Evolutionary conservation across 1,140 invertebrate species (phyloP).

Genomic region (Globodera rostochiensis): DNA sequence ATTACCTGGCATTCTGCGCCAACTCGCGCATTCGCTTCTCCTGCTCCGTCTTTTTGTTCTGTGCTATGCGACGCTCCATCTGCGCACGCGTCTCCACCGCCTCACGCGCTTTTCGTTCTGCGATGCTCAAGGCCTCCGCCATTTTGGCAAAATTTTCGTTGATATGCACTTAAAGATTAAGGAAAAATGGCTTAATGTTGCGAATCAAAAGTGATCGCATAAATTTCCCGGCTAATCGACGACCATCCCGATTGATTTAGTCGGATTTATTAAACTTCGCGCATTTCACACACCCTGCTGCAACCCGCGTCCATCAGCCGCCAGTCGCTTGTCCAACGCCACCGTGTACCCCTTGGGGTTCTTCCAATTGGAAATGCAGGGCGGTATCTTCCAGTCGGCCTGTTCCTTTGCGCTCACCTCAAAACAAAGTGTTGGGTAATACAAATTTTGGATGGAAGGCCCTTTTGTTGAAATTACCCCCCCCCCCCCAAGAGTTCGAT

Average conservation of each 20-base stretch:
- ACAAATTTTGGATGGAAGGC: no score
- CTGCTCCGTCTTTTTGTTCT: conserved; percentile 97
- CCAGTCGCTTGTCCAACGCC: conserved; percentile 93
- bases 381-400: conserved; percentile 99
- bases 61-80: conserved; percentile 90
- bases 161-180: conserved; percentile 73
- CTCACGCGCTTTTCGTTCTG: conserved; percentile 93
- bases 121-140: conserved; percentile 94
- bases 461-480: no score
- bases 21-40: conserved; percentile 89
- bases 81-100: conserved; percentile 93
- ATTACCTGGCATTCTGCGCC: conserved; percentile 83
- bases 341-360: conserved; percentile 98
- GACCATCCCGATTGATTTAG: no score
- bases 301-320: conserved; percentile 92
- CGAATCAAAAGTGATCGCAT: no score
- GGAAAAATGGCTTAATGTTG: not conserved
- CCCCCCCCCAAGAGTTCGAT: no score
- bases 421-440: not conserved
- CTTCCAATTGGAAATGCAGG: conserved; percentile 99
- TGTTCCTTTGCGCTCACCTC: conserved; percentile 94
- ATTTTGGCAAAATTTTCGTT: conserved; percentile 99
- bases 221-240: no score
- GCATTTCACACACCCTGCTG: conserved; percentile 73
- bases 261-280: conserved; percentile 66